Evolutionary conservation across 2,113 vertebrate genomes (phyloP).

Genomic region (Odocoileus virginianus): DNA sequence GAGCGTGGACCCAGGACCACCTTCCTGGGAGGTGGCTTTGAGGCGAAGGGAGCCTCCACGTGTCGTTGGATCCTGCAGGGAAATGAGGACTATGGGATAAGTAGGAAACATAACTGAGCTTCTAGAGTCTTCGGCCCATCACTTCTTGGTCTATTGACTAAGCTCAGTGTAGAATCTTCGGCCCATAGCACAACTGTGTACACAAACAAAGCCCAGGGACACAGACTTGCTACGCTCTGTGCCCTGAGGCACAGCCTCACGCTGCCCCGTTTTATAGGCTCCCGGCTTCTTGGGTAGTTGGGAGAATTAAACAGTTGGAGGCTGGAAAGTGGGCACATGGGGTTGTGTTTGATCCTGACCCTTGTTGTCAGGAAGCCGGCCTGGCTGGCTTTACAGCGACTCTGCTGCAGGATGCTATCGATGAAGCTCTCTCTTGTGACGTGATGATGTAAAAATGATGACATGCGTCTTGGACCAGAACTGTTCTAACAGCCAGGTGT

Average conservation of each 20-base stretch:
- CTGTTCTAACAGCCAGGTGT: not conserved
- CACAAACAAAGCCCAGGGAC: not conserved
- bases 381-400: not conserved
- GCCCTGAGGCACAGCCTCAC: not conserved
- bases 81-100: not conserved
- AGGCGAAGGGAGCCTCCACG: not conserved
- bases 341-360: not conserved
- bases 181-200: not conserved
- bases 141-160: no score
- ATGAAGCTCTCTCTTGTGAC: not conserved
- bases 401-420: not conserved
- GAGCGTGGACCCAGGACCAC: no score
- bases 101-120: not conserved
- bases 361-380: not conserved
- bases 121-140: not conserved
- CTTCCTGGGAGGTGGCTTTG: not conserved
- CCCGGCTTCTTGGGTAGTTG: not conserved
- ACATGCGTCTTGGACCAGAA: accelerated
- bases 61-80: not conserved
- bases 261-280: not conserved
- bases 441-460: not conserved
- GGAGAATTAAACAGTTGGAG: not conserved
- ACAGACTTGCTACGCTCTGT: not conserved
- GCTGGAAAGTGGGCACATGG: not conserved
- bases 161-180: not conserved